These are phyloP conservation scores for Brachionus manjavacas DNA, from an alignment of 1,140 invertebrate species.

Conservation along the genomic window DNA sequence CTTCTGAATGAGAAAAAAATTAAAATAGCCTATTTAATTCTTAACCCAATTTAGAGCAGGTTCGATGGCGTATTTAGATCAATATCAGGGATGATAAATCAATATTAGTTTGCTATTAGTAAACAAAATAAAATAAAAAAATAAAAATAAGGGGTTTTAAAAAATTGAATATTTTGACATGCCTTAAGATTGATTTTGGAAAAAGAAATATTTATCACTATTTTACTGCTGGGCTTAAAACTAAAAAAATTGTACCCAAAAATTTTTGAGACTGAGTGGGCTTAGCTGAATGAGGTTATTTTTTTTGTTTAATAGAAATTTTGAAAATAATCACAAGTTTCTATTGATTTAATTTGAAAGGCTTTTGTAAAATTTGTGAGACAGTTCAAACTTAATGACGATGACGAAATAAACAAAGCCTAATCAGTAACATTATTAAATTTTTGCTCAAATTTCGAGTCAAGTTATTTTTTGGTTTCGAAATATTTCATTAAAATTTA, in stretches of 20 bases:
- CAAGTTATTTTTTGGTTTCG: background rate
- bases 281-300: background rate
- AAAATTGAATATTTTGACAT: background rate
- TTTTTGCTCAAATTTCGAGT: background rate
- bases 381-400: background rate
- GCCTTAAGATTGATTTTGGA: background rate
- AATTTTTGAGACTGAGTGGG: background rate
- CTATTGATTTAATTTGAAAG: background rate
- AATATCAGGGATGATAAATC: background rate
- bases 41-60: background rate
- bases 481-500: background rate
- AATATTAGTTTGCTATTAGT: background rate
- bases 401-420: background rate
- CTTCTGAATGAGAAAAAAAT: background rate
- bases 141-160: no score
- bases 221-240: background rate
- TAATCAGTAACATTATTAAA: background rate
- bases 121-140: background rate
- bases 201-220: background rate
- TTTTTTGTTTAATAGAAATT: background rate
- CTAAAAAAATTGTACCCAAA: background rate
- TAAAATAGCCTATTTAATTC: background rate
- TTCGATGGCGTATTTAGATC: background rate
- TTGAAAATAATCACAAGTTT: background rate
- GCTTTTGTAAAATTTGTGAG: background rate